A percentile compares a stretch with the other conserved stretches of the same genome.
Conservation (phyloP, 2,113 vertebrate species). For the Empidonax traillii region DNA sequence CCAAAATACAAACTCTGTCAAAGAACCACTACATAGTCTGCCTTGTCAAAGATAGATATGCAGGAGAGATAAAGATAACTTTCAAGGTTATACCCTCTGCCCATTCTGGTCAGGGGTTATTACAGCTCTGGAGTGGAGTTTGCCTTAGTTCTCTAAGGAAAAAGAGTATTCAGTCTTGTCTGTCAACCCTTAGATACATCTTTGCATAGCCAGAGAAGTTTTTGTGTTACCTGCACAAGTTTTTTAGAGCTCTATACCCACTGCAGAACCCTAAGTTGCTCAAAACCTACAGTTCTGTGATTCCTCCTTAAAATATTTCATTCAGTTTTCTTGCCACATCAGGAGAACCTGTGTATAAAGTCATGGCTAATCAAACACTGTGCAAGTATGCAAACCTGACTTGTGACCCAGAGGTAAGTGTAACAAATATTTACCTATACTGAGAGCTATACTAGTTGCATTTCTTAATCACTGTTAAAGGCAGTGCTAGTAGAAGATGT, state of each 20-base stretch:
- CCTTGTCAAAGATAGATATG: background rate
- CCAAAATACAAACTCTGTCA: background rate
- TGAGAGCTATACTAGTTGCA: background rate
- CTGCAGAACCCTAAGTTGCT: background rate
- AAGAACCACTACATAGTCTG: background rate
- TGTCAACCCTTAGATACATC: background rate
- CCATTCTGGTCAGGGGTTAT: background rate
- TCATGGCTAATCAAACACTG: conserved; percentile 78
- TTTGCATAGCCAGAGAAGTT: background rate
- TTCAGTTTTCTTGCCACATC: conserved; percentile 91
- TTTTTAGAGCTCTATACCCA: background rate
- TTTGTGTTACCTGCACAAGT: background rate
- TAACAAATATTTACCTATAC: background rate
- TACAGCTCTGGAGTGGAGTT: background rate
- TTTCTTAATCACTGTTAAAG: background rate
- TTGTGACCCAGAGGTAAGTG: conserved; percentile 86
- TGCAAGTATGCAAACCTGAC: conserved; percentile 88
- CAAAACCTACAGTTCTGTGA: background rate
- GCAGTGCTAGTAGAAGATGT: background rate
- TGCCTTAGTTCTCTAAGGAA: background rate
- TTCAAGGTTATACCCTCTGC: background rate
- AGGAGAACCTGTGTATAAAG: conserved; percentile 89
- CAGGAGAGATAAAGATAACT: background rate
- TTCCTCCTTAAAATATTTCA: conserved; percentile 70
- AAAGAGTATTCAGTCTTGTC: background rate